A percentile compares a stretch with the other conserved stretches of the same genome.
These are phyloP conservation scores for Baccha elongata DNA, from an alignment of 2,888 invertebrate species.

Conservation along the genomic window DNA sequence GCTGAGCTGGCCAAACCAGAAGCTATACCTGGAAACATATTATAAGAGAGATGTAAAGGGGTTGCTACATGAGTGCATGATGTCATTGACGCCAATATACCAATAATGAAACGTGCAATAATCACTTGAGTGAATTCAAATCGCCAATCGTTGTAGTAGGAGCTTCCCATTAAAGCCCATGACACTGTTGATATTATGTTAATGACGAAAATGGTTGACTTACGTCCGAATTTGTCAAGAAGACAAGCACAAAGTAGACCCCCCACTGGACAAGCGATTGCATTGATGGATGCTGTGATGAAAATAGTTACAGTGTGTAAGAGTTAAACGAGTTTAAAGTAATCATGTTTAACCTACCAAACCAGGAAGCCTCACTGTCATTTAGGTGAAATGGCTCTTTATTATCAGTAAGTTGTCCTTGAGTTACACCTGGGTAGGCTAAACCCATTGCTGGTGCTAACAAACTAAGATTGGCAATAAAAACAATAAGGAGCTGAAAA, in stretches of 20 bases:
- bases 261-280: conserved; percentile 76
- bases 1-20: conserved; percentile 76
- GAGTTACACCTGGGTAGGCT: conserved; percentile 76
- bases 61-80: neutral
- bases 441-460: conserved; percentile 76
- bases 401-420: conserved; percentile 70
- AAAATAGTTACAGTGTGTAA: too few species aligned
- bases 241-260: conserved; percentile 75
- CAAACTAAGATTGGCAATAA: conserved; percentile 76
- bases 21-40: conserved; percentile 69
- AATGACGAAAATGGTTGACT: conserved; percentile 75
- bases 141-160: conserved; percentile 68
- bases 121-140: conserved; percentile 75
- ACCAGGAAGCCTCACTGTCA: conserved; percentile 76
- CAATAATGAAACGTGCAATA: conserved; percentile 75
- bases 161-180: conserved; percentile 75
- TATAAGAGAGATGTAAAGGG: neutral
- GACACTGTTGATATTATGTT: conserved; percentile 75
- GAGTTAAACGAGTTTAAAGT: neutral
- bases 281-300: conserved; percentile 76
- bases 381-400: conserved; percentile 71
- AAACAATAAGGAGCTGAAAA: conserved; percentile 74
- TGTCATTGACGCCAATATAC: conserved; percentile 46
- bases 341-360: conserved; percentile 72
- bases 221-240: conserved; percentile 76